Percentiles rank a stretch among this genome's conserved stretches.
Conservation (phyloP, 2,888 invertebrate genomes). For the Diarsia brunnea region DNA sequence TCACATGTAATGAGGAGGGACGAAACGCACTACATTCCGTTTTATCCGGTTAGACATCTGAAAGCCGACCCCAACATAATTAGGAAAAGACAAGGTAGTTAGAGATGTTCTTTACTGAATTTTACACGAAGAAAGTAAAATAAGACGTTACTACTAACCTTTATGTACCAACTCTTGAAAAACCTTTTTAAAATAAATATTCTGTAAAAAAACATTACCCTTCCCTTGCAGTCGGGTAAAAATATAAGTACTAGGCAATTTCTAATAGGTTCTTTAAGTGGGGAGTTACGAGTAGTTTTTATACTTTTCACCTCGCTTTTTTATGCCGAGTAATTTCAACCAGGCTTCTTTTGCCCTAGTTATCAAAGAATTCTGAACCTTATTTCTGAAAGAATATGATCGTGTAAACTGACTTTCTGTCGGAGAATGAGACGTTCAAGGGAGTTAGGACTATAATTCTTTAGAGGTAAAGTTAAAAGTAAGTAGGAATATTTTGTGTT, state of each 20-base stretch:
- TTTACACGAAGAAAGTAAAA: background rate
- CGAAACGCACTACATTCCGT: too few species aligned
- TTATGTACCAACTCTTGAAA: background rate
- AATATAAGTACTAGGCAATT: background rate
- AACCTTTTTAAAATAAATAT: background rate
- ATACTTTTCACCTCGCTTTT: constrained; percentile 51
- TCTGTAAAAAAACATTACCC: too few species aligned
- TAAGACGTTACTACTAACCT: background rate
- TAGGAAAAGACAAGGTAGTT: background rate
- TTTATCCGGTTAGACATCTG: background rate
- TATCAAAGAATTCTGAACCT: constrained; percentile 2
- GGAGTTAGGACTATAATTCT: constrained; percentile 13
- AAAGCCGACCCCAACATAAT: background rate
- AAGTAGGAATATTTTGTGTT: constrained; percentile 3
- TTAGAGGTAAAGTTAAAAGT: background rate
- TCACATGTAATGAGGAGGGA: too few species aligned
- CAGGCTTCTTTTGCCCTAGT: background rate
- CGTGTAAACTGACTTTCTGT: background rate
- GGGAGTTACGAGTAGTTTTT: background rate
- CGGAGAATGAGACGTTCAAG: background rate
- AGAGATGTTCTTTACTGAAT: background rate
- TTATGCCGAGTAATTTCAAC: constrained; percentile 39
- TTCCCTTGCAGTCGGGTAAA: too few species aligned
- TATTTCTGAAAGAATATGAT: background rate
- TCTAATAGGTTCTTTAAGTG: constrained; percentile 12